Percentiles rank a stretch among this genome's conserved stretches.
phyloP scores from a whole-genome alignment of 2,797 vertebrate species.

The Gymnoscopelus microlampas region DNA sequence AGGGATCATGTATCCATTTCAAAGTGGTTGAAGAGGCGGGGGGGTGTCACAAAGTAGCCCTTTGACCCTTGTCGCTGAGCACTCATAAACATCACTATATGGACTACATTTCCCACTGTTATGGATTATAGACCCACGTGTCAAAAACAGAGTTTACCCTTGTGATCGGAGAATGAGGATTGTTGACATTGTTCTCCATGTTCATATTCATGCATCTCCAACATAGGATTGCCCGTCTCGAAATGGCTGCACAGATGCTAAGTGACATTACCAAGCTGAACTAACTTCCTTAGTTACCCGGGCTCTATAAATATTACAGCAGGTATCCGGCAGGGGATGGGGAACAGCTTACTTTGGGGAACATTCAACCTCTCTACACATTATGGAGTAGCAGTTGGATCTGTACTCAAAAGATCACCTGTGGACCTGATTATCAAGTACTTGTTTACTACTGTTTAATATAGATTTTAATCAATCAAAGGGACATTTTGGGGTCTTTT shows the following conservation, averaged over 20 bases:
- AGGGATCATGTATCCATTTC: conserved; percentile 3
- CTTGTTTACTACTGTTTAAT: too few species aligned
- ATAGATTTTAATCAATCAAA: not conserved
- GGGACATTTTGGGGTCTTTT: not conserved
- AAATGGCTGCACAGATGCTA: conserved; percentile 42
- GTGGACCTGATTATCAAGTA: not conserved
- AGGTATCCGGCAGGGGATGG: not conserved
- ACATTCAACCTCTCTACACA: not conserved
- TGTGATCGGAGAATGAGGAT: conserved; percentile 5
- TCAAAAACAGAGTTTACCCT: not conserved
- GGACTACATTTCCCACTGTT: too few species aligned
- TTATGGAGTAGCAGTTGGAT: not conserved
- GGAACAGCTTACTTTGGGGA: not conserved
- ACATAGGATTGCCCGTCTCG: conserved; percentile 59
- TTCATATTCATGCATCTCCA: too few species aligned
- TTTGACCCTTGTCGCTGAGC: too few species aligned
- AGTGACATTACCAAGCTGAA: conserved; percentile 41
- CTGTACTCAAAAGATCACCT: not conserved
- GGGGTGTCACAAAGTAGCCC: not conserved
- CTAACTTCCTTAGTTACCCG: conserved; percentile 17
- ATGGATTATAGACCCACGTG: too few species aligned
- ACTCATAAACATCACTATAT: too few species aligned
- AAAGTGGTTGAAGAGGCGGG: not conserved
- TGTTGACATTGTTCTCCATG: not conserved
- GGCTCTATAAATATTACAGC: conserved; percentile 26